Conservation (phyloP, 2,797 vertebrate genomes). For the Phoebastria nigripes region DNA sequence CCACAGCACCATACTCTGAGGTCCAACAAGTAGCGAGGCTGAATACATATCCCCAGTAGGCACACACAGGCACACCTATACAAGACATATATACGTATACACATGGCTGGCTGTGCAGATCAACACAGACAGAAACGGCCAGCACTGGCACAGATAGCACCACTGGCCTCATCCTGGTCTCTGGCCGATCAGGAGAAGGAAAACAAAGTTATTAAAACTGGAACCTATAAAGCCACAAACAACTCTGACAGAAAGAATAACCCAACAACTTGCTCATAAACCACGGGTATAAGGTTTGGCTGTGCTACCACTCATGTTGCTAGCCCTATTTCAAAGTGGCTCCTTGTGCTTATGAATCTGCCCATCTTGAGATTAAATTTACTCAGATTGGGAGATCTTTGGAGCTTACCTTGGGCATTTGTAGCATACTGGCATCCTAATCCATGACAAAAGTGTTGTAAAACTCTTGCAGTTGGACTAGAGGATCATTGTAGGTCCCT, state of each 20-base stretch:
- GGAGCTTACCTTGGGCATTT: neutral
- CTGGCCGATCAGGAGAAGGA: neutral
- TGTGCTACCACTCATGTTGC: neutral
- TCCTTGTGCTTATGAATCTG: neutral
- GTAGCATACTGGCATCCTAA: neutral
- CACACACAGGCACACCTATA: too few species aligned
- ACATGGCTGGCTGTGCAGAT: too few species aligned
- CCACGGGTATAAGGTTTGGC: neutral
- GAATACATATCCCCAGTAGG: neutral
- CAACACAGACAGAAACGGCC: neutral
- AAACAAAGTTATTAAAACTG: neutral
- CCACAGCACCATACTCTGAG: rapidly evolving
- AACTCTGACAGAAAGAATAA: neutral
- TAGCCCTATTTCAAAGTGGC: neutral
- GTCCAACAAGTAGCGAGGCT: neutral
- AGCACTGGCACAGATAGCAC: too few species aligned
- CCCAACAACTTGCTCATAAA: neutral
- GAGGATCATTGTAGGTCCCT: neutral
- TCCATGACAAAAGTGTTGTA: too few species aligned
- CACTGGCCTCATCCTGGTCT: neutral
- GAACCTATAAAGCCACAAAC: neutral
- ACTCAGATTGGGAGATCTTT: neutral
- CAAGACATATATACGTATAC: neutral
- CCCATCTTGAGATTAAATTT: neutral
- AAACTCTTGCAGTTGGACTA: neutral